These are phyloP conservation scores for Pituophis catenifer DNA, from an alignment of 2,113 vertebrate genomes.

Conservation along the genomic window DNA sequence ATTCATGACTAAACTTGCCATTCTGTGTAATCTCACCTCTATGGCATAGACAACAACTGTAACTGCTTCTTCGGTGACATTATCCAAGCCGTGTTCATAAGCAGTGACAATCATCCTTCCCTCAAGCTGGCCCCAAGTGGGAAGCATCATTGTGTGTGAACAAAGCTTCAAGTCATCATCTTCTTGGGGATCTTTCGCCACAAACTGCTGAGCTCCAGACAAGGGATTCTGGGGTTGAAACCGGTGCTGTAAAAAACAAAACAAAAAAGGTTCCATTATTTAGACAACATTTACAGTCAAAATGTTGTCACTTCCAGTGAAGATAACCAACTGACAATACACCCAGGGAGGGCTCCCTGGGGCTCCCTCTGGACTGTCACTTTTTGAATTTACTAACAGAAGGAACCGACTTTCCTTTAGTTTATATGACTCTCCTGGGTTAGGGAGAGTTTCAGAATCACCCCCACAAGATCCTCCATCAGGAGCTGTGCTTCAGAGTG, in stretches of 20 bases:
- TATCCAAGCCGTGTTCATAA: conserved; percentile 92
- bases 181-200: conserved; percentile 85
- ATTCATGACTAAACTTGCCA: background rate
- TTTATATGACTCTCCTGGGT: background rate
- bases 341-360: no score
- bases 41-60: conserved; percentile 82
- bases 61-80: conserved; percentile 89
- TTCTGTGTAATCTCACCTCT: conserved; percentile 75
- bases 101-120: conserved; percentile 96
- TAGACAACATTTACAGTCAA: background rate
- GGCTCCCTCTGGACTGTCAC: background rate
- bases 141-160: conserved; percentile 91
- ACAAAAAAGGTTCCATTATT: background rate
- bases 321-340: background rate
- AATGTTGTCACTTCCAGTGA: background rate
- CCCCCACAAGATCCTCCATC: background rate
- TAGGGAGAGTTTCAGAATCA: background rate
- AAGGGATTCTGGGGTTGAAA: conserved; percentile 96
- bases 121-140: conserved; percentile 89
- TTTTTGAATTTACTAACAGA: background rate
- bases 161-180: conserved; percentile 93
- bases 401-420: background rate
- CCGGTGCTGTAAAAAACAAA: conserved; percentile 78
- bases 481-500: background rate
- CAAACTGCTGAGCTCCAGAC: conserved; percentile 87